phyloP scores from a whole-genome alignment of 2,113 vertebrate genomes.

The Dipodomys ordii region DNA sequence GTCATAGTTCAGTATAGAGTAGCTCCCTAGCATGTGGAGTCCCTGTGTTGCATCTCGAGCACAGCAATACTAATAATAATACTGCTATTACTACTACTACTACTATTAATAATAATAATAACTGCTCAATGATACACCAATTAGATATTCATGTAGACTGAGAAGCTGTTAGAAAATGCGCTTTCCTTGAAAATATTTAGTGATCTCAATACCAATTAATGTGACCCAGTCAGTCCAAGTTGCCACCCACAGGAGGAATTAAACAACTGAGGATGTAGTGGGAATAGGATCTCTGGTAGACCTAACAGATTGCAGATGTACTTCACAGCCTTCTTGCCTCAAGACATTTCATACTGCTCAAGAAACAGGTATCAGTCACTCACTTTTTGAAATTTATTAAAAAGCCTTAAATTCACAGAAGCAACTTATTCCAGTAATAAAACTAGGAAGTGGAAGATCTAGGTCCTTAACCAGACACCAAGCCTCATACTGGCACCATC shows the following conservation, averaged over 20 bases:
- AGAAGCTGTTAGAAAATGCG: conserved; percentile 30
- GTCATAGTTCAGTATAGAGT: neutral
- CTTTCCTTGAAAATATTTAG: neutral
- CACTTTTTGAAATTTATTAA: neutral
- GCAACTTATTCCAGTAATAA: neutral
- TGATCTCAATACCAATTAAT: neutral
- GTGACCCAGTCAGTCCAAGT: neutral
- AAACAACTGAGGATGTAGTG: too few species aligned
- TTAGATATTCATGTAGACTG: neutral
- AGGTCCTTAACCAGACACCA: neutral
- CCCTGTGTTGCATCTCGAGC: neutral
- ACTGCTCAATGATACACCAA: neutral
- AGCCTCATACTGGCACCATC: neutral
- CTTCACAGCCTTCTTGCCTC: neutral
- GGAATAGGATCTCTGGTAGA: neutral
- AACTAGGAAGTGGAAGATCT: neutral
- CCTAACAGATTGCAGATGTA: neutral
- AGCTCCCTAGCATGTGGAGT: neutral
- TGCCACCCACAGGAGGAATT: neutral
- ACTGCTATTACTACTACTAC: neutral
- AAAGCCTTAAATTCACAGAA: neutral
- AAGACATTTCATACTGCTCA: neutral
- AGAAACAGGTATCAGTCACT: neutral
- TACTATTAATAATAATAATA: neutral
- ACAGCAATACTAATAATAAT: accelerated